phyloP scores from a whole-genome alignment of 2,113 vertebrate genomes.

The Zosterops hypoxanthus region DNA sequence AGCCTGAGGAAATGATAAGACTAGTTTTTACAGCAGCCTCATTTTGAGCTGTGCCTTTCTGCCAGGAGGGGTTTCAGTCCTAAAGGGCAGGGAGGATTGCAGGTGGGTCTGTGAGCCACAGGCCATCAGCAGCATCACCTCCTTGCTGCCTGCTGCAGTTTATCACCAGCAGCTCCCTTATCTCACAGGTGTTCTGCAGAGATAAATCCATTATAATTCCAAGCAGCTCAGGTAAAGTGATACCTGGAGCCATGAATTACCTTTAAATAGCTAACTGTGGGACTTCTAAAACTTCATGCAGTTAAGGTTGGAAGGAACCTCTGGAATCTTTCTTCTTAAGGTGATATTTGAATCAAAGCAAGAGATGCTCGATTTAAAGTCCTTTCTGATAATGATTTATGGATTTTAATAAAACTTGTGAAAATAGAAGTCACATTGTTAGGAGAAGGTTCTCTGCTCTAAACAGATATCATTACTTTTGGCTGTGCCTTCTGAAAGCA shows the following conservation, averaged over 20 bases:
- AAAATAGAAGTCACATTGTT: not conserved
- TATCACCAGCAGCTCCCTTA: not conserved
- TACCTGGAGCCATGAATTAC: constrained; percentile 2
- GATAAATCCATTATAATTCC: constrained; percentile 20
- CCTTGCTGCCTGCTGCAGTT: not conserved
- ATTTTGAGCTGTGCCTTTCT: not conserved
- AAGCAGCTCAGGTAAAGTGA: constrained; percentile 36
- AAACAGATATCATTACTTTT: constrained; percentile 4
- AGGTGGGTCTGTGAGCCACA: not conserved
- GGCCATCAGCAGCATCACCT: not conserved
- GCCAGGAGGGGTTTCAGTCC: not conserved
- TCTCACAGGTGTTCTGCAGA: constrained; percentile 9
- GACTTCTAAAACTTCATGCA: not conserved
- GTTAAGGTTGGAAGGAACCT: too few relatives aligned
- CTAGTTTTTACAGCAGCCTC: not conserved
- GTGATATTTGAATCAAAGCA: not conserved
- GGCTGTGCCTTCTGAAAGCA: constrained; percentile 33
- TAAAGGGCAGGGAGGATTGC: not conserved
- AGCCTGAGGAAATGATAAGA: not conserved
- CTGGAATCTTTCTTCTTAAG: not conserved
- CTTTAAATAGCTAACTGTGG: not conserved
- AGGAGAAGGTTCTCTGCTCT: constrained; percentile 31
- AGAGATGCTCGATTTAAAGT: not conserved
- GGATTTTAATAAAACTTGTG: not conserved
- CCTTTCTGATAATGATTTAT: not conserved